Evolutionary conservation across 2,797 vertebrate species (phyloP).

Genomic region (Gymnothorax javanicus): DNA sequence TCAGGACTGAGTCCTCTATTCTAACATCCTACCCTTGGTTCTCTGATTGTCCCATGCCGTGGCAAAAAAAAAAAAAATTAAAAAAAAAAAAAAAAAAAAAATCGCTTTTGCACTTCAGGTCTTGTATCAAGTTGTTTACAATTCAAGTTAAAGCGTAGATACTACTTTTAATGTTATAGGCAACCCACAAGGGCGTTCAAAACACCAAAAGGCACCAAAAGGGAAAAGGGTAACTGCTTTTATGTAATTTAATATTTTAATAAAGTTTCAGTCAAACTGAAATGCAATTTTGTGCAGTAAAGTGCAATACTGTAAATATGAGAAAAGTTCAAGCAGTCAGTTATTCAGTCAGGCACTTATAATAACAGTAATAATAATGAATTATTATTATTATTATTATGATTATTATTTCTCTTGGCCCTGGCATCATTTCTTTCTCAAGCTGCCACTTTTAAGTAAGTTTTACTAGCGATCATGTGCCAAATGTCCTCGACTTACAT

Average conservation of each 20-base stretch:
- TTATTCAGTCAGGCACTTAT: slow-evolving; percentile 62
- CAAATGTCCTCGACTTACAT: slow-evolving; percentile 63
- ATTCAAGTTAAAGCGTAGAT: slow-evolving; percentile 73
- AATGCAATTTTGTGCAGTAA: slow-evolving; percentile 92
- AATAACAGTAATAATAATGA: slow-evolving; percentile 28
- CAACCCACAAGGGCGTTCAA: slow-evolving; percentile 44
- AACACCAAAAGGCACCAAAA: slow-evolving; percentile 58
- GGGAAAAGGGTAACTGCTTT: slow-evolving; percentile 73
- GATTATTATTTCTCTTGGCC: slow-evolving; percentile 67
- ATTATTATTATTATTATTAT: slow-evolving; percentile 38
- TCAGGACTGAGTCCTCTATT: slow-evolving; percentile 50
- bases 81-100: slow-evolving; percentile 11
- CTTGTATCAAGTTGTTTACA: slow-evolving; percentile 77
- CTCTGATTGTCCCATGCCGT: neutral
- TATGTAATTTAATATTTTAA: slow-evolving; percentile 77
- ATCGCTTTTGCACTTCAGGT: slow-evolving; percentile 80
- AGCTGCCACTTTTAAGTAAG: slow-evolving; percentile 58
- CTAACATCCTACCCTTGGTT: slow-evolving; percentile 24
- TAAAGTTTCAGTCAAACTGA: slow-evolving; percentile 84
- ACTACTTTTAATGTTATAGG: slow-evolving; percentile 72
- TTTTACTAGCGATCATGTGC: slow-evolving; percentile 67
- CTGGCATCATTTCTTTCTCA: slow-evolving; percentile 71
- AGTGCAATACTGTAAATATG: slow-evolving; percentile 99
- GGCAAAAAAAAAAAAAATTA: neutral
- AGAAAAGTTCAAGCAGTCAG: slow-evolving; percentile 71